A percentile compares a stretch with the other conserved stretches of the same genome.
Conservation (phyloP, 1,140 invertebrate species). For the Charaxes varanes region DNA sequence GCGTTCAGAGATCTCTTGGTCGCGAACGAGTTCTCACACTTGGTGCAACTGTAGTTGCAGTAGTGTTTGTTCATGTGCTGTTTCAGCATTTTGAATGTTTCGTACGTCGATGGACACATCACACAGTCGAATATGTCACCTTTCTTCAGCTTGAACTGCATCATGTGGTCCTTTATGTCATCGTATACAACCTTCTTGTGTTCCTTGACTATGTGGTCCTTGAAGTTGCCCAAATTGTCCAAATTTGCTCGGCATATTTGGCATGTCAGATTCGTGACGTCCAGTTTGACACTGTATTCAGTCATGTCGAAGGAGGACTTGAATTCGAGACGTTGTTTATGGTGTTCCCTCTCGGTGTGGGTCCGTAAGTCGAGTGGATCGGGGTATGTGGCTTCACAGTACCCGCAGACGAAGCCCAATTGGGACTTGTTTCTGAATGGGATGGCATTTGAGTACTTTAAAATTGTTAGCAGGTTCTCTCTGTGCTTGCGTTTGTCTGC, state of each 20-base stretch:
- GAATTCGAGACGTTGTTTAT: conserved; percentile 35
- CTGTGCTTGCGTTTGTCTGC: conserved; percentile 40
- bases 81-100: conserved; percentile 62
- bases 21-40: conserved; percentile 43
- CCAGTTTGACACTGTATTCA: conserved; percentile 48
- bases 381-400: conserved; percentile 38
- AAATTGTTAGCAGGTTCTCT: conserved; percentile 41
- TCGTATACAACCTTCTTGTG: conserved; percentile 39
- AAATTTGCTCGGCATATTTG: conserved; percentile 33
- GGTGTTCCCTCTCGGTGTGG: conserved; percentile 39
- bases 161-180: conserved; percentile 52
- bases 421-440: conserved; percentile 49
- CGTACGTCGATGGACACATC: conserved; percentile 44
- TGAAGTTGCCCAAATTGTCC: conserved; percentile 31
- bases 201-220: conserved; percentile 36
- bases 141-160: conserved; percentile 50
- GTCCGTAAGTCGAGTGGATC: conserved; percentile 40
- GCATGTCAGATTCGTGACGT: conserved; percentile 37
- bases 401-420: conserved; percentile 45
- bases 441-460: conserved; percentile 43
- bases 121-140: conserved; percentile 49
- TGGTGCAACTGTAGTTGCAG: conserved; percentile 43
- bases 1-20: conserved; percentile 47
- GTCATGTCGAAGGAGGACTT: conserved; percentile 39
- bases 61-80: conserved; percentile 69